Conservation (phyloP, 2,888 invertebrate species). For the Pandemis heparana region DNA sequence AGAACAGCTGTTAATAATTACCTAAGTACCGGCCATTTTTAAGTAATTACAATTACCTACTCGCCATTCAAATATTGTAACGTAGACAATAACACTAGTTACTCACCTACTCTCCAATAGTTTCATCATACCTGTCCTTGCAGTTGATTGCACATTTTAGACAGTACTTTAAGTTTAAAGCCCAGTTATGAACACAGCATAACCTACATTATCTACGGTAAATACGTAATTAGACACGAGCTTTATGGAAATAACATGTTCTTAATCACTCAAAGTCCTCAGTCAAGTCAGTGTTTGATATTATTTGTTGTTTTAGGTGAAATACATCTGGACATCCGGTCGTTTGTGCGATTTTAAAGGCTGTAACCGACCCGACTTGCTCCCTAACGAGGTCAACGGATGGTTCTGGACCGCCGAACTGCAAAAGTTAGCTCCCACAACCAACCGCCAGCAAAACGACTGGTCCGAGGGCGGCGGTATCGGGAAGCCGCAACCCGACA, state of each 20-base stretch:
- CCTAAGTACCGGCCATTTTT: too few species aligned
- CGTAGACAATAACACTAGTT: too few species aligned
- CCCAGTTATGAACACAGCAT: neutral
- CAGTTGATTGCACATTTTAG: neutral
- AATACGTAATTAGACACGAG: neutral
- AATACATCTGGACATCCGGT: conserved; percentile 97
- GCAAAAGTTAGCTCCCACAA: conserved; percentile 93
- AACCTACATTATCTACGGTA: neutral
- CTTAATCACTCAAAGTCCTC: neutral
- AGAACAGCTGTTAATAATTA: neutral
- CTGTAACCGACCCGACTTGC: conserved; percentile 93
- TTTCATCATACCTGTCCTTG: conserved; percentile 7
- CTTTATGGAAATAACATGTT: neutral
- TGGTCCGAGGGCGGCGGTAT: conserved; percentile 96
- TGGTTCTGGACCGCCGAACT: conserved; percentile 97
- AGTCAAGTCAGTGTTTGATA: neutral
- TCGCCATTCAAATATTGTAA: neutral
- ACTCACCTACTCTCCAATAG: neutral
- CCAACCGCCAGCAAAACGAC: conserved; percentile 93
- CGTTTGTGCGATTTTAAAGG: conserved; percentile 96
- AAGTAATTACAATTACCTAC: too few species aligned
- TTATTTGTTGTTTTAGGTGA: conserved; percentile 83
- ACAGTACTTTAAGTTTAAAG: neutral
- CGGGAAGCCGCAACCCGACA: conserved; percentile 94
- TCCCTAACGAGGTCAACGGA: conserved; percentile 92